Conservation (phyloP, 2,113 vertebrate species). For the Salvelinus sp. region DNA sequence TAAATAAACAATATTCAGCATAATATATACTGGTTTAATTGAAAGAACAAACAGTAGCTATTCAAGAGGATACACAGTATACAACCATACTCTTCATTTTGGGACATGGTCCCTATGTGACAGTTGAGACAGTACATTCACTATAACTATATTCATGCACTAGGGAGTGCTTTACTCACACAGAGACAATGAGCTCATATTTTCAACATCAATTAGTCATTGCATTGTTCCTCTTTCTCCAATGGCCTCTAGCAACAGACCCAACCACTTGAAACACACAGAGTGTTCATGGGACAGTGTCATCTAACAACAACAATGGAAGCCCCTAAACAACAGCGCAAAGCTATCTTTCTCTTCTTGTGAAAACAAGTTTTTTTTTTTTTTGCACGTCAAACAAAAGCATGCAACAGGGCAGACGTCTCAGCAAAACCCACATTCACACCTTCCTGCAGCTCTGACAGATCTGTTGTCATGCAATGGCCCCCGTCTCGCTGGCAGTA, state of each 20-base stretch:
- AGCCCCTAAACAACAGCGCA: not conserved
- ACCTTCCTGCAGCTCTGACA: constrained; percentile 45
- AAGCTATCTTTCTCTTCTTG: not conserved
- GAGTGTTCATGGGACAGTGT: not conserved
- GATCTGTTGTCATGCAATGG: constrained; percentile 47
- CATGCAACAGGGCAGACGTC: constrained; percentile 18
- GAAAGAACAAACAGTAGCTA: no score
- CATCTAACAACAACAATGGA: not conserved
- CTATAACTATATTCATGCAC: not conserved
- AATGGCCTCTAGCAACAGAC: constrained; percentile 13
- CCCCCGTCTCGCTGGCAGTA: constrained; percentile 8
- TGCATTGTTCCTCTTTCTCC: constrained; percentile 40
- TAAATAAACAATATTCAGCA: not conserved
- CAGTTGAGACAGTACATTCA: not conserved
- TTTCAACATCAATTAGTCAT: not conserved
- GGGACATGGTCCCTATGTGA: not conserved
- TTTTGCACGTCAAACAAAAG: not conserved
- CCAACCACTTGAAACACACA: not conserved
- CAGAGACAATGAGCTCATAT: constrained; percentile 33
- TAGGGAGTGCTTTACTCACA: constrained; percentile 8
- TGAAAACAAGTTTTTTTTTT: not conserved
- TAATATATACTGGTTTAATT: not conserved
- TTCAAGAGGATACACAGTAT: not conserved
- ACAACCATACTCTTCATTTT: not conserved
- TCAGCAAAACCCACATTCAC: constrained; percentile 34